Evolutionary conservation across 1,140 invertebrate genomes (phyloP).

Genomic region (Ganaspis sp.): DNA sequence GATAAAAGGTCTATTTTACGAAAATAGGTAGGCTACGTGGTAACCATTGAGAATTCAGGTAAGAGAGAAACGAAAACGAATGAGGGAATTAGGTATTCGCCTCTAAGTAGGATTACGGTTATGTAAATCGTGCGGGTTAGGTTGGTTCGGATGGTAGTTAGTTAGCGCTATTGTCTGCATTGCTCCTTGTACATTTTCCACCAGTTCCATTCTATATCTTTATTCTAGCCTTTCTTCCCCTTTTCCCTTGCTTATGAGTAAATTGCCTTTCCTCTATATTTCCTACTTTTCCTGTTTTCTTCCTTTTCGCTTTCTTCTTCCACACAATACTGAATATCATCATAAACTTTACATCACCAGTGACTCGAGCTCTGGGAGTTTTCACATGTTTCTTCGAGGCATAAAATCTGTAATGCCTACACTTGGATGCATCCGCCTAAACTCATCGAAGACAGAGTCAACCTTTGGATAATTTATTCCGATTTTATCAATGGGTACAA

Average conservation of each 20-base stretch:
- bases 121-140: constrained; percentile 67
- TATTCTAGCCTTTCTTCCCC: constrained; percentile 41
- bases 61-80: constrained; percentile 62
- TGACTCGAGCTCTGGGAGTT: constrained; percentile 48
- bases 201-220: constrained; percentile 30
- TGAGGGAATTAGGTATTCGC: constrained; percentile 55
- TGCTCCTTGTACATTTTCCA: constrained; percentile 40
- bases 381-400: constrained; percentile 49
- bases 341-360: constrained; percentile 45
- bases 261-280: constrained; percentile 40
- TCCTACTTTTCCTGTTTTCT: constrained; percentile 27
- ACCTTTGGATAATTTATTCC: constrained; percentile 11
- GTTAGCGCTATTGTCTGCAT: constrained; percentile 48
- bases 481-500: neutral
- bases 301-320: constrained; percentile 7
- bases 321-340: constrained; percentile 47
- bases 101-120: constrained; percentile 69
- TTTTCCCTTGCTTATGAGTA: constrained; percentile 41
- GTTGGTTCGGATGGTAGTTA: constrained; percentile 51
- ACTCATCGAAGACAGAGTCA: neutral
- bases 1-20: constrained; percentile 28
- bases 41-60: constrained; percentile 44
- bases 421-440: neutral
- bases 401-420: constrained; percentile 34
- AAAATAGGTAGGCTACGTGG: constrained; percentile 21